A percentile compares a stretch with the other conserved stretches of the same genome.
These are phyloP conservation scores for Drosophila longiperda DNA, from an alignment of 2,888 invertebrate species.

Conservation along the genomic window DNA sequence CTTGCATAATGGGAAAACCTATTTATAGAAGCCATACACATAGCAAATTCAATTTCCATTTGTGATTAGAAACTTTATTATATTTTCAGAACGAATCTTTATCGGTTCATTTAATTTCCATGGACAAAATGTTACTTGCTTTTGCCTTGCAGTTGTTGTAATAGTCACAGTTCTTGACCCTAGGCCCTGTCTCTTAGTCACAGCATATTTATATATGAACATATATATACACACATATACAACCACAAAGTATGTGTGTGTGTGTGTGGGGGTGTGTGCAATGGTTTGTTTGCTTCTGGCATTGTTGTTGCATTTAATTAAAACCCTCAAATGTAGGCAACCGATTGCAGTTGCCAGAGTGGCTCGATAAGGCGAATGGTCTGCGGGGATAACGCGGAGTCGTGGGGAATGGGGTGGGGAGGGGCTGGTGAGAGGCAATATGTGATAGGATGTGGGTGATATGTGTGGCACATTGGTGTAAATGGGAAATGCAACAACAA, in stretches of 20 bases:
- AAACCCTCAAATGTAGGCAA: constrained; percentile 73
- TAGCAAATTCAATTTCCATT: background rate
- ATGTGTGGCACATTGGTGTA: constrained; percentile 11
- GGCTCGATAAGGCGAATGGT: constrained; percentile 27
- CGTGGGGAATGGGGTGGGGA: background rate
- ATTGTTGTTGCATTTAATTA: constrained; percentile 79
- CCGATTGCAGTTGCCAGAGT: constrained; percentile 51
- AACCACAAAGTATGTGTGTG: background rate
- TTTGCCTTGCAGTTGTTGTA: constrained; percentile 21
- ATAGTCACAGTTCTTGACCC: constrained; percentile 62
- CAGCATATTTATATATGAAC: background rate
- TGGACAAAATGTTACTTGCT: constrained; percentile 48
- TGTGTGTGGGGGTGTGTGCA: constrained; percentile 31
- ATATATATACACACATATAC: constrained; percentile 3
- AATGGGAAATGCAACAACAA: constrained; percentile 50
- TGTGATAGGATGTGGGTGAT: background rate
- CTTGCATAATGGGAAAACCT: background rate
- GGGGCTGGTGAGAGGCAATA: background rate
- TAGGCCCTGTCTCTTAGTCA: background rate
- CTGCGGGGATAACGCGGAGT: background rate
- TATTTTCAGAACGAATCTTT: constrained; percentile 42
- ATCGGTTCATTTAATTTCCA: constrained; percentile 64
- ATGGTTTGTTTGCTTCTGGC: constrained; percentile 61
- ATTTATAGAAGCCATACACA: background rate
- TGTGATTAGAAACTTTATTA: constrained; percentile 21